Conservation (phyloP, 2,888 invertebrate genomes). For the Marasmarcha lunaedactyla region DNA sequence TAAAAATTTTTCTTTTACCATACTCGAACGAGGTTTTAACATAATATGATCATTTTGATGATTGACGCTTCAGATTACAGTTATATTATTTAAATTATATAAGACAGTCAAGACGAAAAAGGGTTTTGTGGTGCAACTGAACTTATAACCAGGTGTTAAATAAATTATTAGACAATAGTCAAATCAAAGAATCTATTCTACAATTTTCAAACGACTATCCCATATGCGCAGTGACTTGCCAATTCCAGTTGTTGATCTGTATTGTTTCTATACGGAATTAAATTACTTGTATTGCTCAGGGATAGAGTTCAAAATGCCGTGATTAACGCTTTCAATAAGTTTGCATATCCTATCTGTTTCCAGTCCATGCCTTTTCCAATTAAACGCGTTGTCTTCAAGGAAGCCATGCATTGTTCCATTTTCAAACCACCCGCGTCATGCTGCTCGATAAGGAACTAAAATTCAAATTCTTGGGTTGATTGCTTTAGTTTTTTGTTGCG, state of each 20-base stretch:
- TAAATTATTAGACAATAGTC: no score
- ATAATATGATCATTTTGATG: no score
- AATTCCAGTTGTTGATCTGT: conserved; percentile 13
- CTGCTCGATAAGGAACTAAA: conserved; percentile 43
- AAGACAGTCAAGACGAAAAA: no score
- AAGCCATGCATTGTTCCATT: conserved; percentile 35
- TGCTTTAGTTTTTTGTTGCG: conserved; percentile 58
- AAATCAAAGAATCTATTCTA: no score
- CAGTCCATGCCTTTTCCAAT: conserved; percentile 39
- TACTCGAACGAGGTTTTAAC: no score
- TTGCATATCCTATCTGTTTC: conserved; percentile 26
- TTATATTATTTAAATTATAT: no score
- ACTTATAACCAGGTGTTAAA: no score
- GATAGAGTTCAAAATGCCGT: conserved; percentile 11
- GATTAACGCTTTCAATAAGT: not conserved
- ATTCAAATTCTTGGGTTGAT: conserved; percentile 43
- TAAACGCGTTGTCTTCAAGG: conserved; percentile 46
- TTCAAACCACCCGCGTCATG: conserved; percentile 32
- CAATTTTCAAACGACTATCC: conserved; percentile 18
- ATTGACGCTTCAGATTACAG: no score
- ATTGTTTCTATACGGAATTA: conserved; percentile 11
- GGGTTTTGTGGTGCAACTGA: no score
- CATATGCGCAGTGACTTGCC: conserved; percentile 40
- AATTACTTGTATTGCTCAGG: conserved; percentile 3
- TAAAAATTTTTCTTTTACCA: no score